These are phyloP conservation scores for Oreochromis spilurus DNA, from an alignment of 2,113 vertebrate species.

Conservation along the genomic window DNA sequence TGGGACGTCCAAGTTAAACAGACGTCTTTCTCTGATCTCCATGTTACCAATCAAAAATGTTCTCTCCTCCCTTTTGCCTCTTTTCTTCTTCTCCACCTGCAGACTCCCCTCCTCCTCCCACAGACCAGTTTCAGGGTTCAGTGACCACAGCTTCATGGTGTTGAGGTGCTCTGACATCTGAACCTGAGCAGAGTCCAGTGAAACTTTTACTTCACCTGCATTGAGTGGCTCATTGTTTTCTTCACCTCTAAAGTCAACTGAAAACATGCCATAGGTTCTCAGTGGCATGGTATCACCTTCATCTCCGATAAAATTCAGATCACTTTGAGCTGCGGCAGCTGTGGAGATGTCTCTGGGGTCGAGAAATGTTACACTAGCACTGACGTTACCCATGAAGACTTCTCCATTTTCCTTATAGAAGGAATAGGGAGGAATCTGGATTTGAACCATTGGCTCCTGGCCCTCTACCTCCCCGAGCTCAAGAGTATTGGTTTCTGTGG, in stretches of 20 bases:
- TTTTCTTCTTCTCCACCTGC: constrained; percentile 74
- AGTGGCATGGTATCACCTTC: constrained; percentile 89
- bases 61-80: constrained; percentile 86
- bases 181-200: constrained; percentile 86
- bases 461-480: constrained; percentile 83
- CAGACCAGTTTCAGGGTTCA: constrained; percentile 90
- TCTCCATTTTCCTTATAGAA: constrained; percentile 92
- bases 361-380: constrained; percentile 91
- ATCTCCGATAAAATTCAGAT: constrained; percentile 87
- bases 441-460: constrained; percentile 84
- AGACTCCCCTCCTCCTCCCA: constrained; percentile 96
- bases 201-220: constrained; percentile 88
- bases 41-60: constrained; percentile 96
- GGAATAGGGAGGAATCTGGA: constrained; percentile 88
- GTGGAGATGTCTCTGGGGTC: constrained; percentile 88
- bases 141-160: constrained; percentile 93
- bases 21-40: constrained; percentile 93
- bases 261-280: constrained; percentile 97
- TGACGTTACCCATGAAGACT: constrained; percentile 84
- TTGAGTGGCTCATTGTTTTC: constrained; percentile 81
- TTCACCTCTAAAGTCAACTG: constrained; percentile 87
- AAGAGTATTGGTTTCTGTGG: constrained; percentile 80
- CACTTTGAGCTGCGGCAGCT: constrained; percentile 86
- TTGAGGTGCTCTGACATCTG: constrained; percentile 85
- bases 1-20: constrained; percentile 96